phyloP scores from a whole-genome alignment of 2,888 invertebrate species.

The Dynastes hyllus region DNA sequence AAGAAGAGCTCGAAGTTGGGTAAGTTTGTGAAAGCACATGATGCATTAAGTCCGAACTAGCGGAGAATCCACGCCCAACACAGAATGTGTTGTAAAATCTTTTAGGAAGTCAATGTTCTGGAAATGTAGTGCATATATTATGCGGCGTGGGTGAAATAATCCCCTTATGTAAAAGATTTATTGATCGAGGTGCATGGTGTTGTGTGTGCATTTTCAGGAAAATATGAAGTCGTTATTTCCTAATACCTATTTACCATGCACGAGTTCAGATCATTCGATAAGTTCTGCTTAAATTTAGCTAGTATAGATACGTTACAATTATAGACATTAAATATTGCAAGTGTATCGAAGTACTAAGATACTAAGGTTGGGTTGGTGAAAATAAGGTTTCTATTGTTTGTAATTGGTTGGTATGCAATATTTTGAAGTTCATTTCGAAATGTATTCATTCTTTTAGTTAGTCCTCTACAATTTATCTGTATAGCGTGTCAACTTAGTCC shows the following conservation, averaged over 20 bases:
- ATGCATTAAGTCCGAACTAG: conserved; percentile 44
- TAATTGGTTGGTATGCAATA: too few relatives aligned
- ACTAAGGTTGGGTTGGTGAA: too few relatives aligned
- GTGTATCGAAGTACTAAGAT: too few relatives aligned
- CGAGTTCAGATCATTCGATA: too few relatives aligned
- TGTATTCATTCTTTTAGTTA: too few relatives aligned
- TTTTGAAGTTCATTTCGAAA: too few relatives aligned
- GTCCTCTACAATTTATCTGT: too few relatives aligned
- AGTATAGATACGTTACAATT: too few relatives aligned
- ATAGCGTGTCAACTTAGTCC: too few relatives aligned
- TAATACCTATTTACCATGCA: background rate
- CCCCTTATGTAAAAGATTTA: conserved; percentile 32
- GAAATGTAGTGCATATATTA: conserved; percentile 45
- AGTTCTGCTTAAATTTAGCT: too few relatives aligned
- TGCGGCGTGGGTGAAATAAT: conserved; percentile 7
- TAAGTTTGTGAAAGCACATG: conserved; percentile 33
- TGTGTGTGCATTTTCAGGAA: background rate
- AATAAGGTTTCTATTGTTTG: too few relatives aligned
- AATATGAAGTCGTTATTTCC: conserved; percentile 11
- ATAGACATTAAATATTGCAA: too few relatives aligned
- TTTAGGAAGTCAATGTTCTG: conserved; percentile 43
- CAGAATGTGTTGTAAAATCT: conserved; percentile 40
- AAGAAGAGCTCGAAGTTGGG: conserved; percentile 18
- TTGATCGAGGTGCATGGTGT: conserved; percentile 22
- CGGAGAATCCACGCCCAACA: background rate